Conservation (phyloP, 1,140 invertebrate species). For the Archivesica marissinica region DNA sequence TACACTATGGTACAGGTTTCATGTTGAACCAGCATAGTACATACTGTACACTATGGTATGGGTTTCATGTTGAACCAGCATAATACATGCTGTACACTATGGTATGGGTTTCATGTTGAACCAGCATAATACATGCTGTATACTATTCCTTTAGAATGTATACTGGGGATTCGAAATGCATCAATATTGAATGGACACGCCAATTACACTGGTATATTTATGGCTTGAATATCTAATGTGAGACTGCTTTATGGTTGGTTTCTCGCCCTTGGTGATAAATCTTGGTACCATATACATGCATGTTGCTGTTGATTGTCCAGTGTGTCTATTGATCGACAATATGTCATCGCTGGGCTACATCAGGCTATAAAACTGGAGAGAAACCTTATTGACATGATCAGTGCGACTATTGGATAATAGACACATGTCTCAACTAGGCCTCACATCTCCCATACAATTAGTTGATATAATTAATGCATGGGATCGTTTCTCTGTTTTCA, state of each 20-base stretch:
- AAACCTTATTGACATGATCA: neutral
- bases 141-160: too few relatives aligned
- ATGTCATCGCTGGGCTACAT: neutral
- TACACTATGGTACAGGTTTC: too few relatives aligned
- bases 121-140: too few relatives aligned
- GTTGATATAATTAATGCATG: slow-evolving; percentile 36
- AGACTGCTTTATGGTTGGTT: neutral
- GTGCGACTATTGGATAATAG: neutral
- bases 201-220: neutral
- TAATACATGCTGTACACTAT: too few relatives aligned
- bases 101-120: too few relatives aligned
- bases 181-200: neutral
- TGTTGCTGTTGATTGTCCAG: neutral
- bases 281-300: too few relatives aligned
- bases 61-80: too few relatives aligned
- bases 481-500: neutral
- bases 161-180: too few relatives aligned
- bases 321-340: neutral
- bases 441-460: neutral
- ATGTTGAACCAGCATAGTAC: too few relatives aligned
- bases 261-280: neutral
- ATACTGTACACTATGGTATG: too few relatives aligned
- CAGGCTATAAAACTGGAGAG: neutral
- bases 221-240: too few relatives aligned
- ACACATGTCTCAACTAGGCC: slow-evolving; percentile 7